Conservation (phyloP, 2,113 vertebrate genomes). For the Monopterus albus region DNA sequence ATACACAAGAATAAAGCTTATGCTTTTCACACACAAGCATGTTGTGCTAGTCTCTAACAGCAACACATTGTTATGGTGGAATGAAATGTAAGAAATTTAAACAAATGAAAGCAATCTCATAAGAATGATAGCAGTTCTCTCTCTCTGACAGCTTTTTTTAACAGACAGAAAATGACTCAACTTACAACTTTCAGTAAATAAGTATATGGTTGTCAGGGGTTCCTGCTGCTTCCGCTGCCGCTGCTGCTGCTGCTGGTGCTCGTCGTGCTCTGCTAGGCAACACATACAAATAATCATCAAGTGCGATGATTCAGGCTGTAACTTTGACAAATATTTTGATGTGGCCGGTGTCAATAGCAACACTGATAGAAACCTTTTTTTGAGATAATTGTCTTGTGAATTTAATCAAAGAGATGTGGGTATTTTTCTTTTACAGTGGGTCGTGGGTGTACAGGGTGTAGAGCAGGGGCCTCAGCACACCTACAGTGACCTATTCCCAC, state of each 20-base stretch:
- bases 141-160: not conserved
- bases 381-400: too few relatives aligned
- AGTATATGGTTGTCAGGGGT: slow-evolving; percentile 35
- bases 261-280: slow-evolving; percentile 54
- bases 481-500: too few relatives aligned
- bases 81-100: slow-evolving; percentile 1
- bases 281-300: slow-evolving; percentile 39
- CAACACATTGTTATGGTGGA: not conserved
- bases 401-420: too few relatives aligned
- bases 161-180: slow-evolving; percentile 23
- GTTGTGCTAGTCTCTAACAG: not conserved
- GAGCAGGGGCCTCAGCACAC: too few relatives aligned
- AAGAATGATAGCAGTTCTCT: not conserved
- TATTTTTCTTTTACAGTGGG: not conserved
- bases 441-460: too few relatives aligned
- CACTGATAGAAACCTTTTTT: not conserved
- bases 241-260: too few relatives aligned
- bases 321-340: slow-evolving; percentile 22
- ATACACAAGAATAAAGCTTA: too few relatives aligned
- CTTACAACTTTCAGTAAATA: slow-evolving; percentile 23
- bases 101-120: not conserved
- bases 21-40: too few relatives aligned
- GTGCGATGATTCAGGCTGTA: not conserved
- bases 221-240: slow-evolving; percentile 9
- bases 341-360: slow-evolving; percentile 9